Conservation (phyloP, 2,888 invertebrate species). For the Orthonychiurus folsomi region DNA sequence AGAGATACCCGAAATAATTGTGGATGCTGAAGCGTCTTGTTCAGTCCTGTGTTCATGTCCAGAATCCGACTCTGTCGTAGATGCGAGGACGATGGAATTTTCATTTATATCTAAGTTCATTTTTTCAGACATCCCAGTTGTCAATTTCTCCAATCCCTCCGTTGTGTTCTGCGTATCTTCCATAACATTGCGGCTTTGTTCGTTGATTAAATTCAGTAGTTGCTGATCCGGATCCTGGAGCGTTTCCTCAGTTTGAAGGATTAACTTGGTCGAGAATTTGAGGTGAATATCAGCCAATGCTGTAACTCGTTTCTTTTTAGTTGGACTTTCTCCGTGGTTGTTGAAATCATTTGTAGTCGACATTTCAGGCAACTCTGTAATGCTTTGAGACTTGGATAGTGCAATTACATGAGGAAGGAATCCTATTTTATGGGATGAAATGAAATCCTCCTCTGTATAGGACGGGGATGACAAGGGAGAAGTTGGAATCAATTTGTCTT, state of each 20-base stretch:
- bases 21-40: no score
- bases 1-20: no score
- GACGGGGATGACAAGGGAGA: neutral
- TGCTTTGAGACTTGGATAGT: neutral
- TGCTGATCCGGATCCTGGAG: neutral
- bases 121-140: no score
- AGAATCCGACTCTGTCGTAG: neutral
- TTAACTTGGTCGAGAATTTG: neutral
- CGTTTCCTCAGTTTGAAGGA: neutral
- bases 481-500: neutral
- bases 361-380: neutral
- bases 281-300: neutral
- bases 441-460: neutral
- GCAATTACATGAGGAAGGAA: slow-evolving; percentile 21
- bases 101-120: neutral
- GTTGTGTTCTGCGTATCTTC: neutral
- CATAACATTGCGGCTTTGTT: neutral
- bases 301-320: neutral
- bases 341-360: neutral
- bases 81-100: neutral
- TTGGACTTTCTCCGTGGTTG: neutral
- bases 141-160: neutral
- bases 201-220: neutral
- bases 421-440: slow-evolving; percentile 19
- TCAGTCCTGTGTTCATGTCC: neutral